These are phyloP conservation scores for Muscidifurax raptorellus DNA, from an alignment of 1,140 invertebrate species.

Conservation along the genomic window DNA sequence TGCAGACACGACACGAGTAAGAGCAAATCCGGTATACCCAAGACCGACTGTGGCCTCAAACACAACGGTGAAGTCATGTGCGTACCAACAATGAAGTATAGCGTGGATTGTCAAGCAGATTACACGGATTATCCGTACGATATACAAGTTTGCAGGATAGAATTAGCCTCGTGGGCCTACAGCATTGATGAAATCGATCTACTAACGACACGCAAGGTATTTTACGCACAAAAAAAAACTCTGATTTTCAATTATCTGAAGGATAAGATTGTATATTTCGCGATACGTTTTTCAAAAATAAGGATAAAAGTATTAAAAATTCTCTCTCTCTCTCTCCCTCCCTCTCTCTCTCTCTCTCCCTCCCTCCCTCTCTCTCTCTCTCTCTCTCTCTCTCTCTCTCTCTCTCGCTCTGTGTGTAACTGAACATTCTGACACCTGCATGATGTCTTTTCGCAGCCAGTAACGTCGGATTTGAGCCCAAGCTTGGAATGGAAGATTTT, in stretches of 20 bases:
- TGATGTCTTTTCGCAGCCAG: background rate
- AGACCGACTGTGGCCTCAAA: constrained; percentile 54
- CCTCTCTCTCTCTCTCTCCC: too few species aligned
- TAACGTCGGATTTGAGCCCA: background rate
- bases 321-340: too few species aligned
- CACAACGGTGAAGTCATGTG: constrained; percentile 56
- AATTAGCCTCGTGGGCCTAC: constrained; percentile 75
- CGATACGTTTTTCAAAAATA: too few species aligned
- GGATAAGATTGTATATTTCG: too few species aligned
- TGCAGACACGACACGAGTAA: constrained; percentile 50
- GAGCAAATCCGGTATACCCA: constrained; percentile 42
- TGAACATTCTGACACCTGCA: background rate
- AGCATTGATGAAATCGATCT: constrained; percentile 74
- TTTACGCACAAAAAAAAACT: too few species aligned
- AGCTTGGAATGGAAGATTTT: background rate
- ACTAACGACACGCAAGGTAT: background rate
- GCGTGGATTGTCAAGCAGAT: constrained; percentile 58
- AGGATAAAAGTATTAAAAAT: too few species aligned
- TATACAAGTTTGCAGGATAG: constrained; percentile 63
- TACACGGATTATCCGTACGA: constrained; percentile 69
- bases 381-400: too few species aligned
- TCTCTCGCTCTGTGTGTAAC: too few species aligned
- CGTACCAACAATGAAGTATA: constrained; percentile 50
- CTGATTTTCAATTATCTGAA: too few species aligned
- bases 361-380: too few species aligned